Evolutionary conservation across 2,797 vertebrate species (phyloP).

Genomic region (Gymnoscopelus microlampas): DNA sequence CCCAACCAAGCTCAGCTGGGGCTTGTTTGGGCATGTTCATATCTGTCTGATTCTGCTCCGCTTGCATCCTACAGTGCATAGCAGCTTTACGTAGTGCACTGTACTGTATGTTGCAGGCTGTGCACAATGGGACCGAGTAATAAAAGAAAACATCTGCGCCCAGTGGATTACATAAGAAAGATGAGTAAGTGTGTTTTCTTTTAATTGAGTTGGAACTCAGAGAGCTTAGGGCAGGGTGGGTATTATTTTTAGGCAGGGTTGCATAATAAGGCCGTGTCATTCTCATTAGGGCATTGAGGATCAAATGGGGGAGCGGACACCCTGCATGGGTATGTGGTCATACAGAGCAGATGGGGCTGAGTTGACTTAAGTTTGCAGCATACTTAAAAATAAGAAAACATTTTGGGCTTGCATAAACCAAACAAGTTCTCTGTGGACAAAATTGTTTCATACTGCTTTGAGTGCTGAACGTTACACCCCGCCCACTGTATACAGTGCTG

Average conservation of each 20-base stretch:
- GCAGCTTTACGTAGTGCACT: slow-evolving; percentile 25
- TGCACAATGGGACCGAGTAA: slow-evolving; percentile 18
- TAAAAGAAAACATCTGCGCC: neutral
- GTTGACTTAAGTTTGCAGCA: neutral
- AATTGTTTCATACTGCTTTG: too few relatives aligned
- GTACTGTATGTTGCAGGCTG: slow-evolving; percentile 26
- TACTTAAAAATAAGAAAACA: too few relatives aligned
- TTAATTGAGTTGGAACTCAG: neutral
- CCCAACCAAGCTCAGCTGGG: slow-evolving; percentile 19
- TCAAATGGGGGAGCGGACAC: neutral
- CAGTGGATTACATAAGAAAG: neutral
- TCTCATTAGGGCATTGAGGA: neutral
- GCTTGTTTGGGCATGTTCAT: slow-evolving; percentile 38
- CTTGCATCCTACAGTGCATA: slow-evolving; percentile 35
- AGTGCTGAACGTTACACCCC: too few relatives aligned
- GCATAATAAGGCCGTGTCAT: slow-evolving; percentile 9
- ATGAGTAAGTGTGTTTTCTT: neutral
- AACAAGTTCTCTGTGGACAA: neutral
- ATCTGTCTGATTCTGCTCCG: slow-evolving; percentile 40
- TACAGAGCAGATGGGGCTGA: neutral
- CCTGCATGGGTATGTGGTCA: neutral
- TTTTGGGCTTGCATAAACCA: neutral
- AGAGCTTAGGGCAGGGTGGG: neutral
- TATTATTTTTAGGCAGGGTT: slow-evolving; percentile 5
- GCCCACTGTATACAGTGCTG: too few relatives aligned